Evolutionary conservation across 2,797 vertebrate species (phyloP).

Genomic region (Manis pentadactyla): DNA sequence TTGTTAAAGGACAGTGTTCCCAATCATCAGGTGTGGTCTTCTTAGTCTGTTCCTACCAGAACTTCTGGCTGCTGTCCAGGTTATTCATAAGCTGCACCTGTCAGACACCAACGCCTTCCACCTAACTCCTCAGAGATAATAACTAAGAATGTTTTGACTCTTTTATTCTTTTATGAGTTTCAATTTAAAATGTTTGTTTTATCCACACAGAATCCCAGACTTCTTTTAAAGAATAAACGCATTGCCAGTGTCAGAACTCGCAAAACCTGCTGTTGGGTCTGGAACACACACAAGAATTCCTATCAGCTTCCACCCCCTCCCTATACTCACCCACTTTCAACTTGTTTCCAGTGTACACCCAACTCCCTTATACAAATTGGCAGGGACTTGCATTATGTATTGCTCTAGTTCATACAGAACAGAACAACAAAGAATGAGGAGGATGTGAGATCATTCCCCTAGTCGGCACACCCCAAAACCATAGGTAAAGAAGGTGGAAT

Average conservation of each 20-base stretch:
- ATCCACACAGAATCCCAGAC: constrained; percentile 58
- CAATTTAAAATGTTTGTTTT: constrained; percentile 65
- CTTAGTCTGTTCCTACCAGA: constrained; percentile 1
- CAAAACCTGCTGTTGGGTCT: constrained; percentile 68
- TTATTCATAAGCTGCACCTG: constrained; percentile 78
- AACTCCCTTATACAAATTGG: constrained; percentile 34
- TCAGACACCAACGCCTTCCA: constrained; percentile 69
- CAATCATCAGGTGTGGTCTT: constrained; percentile 47
- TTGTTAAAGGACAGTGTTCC: constrained; percentile 12
- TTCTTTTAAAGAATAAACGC: constrained; percentile 73
- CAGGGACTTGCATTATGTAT: background rate
- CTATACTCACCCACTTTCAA: background rate
- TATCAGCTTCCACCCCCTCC: constrained; percentile 30
- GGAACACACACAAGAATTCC: constrained; percentile 48
- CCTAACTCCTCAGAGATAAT: constrained; percentile 25
- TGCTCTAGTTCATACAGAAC: constrained; percentile 64
- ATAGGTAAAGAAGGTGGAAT: constrained; percentile 55
- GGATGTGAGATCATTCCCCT: constrained; percentile 30
- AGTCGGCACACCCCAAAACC: constrained; percentile 44
- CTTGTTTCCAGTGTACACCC: constrained; percentile 60
- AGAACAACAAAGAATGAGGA: constrained; percentile 1
- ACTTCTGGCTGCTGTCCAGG: constrained; percentile 53
- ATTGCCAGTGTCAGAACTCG: constrained; percentile 69
- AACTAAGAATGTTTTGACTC: constrained; percentile 66
- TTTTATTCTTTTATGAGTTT: constrained; percentile 77